A percentile compares a stretch with the other conserved stretches of the same genome.
phyloP scores from a whole-genome alignment of 2,113 vertebrate genomes.

The Oncorhynchus keta region DNA sequence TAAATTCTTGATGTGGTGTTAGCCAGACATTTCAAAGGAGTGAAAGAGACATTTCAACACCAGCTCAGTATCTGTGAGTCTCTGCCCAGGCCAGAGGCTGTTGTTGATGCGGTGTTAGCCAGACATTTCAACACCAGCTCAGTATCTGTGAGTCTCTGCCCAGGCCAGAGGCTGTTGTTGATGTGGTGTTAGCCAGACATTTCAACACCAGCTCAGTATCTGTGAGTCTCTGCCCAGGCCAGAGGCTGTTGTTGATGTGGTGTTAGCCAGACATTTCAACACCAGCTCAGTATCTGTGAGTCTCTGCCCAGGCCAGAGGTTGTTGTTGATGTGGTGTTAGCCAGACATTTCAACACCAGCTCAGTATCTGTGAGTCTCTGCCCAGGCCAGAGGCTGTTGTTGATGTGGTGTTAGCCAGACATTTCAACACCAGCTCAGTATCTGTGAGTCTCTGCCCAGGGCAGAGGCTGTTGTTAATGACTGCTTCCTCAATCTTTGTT shows the following conservation, averaged over 20 bases:
- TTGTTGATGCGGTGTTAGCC: neutral
- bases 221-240: neutral
- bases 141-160: neutral
- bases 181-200: neutral
- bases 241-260: neutral
- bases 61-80: neutral
- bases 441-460: neutral
- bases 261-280: too few relatives aligned
- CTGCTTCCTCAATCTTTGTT: neutral
- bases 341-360: too few relatives aligned
- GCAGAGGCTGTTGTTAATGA: neutral
- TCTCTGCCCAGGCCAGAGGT: too few relatives aligned
- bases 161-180: neutral
- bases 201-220: neutral
- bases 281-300: too few relatives aligned
- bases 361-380: too few relatives aligned
- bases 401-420: neutral
- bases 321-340: too few relatives aligned
- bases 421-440: neutral
- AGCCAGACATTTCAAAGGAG: neutral
- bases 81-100: neutral
- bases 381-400: neutral
- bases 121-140: neutral
- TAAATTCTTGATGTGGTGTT: neutral
- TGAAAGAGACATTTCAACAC: neutral